Evolutionary conservation across 1,140 invertebrate species (phyloP).

Genomic region (Pseudoatta argentina): DNA sequence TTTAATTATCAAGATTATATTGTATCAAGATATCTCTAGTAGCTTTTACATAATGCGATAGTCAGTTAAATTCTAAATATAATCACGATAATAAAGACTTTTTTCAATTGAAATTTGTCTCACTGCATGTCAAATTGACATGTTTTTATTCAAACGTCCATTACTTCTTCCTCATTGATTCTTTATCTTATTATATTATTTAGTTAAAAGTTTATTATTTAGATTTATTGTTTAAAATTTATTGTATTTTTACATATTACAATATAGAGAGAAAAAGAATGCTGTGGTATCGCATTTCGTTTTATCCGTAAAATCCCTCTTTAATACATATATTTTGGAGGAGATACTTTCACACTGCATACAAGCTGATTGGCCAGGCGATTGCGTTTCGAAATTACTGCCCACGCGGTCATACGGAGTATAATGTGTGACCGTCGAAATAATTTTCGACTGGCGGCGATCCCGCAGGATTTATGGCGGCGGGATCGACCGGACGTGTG

Average conservation of each 20-base stretch:
- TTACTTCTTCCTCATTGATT: no score
- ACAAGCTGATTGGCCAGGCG: conserved; percentile 22
- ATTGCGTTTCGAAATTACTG: conserved; percentile 28
- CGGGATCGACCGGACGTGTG: conserved; percentile 63
- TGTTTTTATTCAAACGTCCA: no score
- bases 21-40: not conserved
- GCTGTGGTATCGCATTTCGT: not conserved
- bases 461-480: conserved; percentile 63
- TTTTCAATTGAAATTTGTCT: no score
- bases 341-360: conserved; percentile 1
- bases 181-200: no score
- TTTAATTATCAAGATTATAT: not conserved
- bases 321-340: not conserved
- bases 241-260: not conserved
- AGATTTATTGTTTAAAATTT: not conserved
- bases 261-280: not conserved
- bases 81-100: no score
- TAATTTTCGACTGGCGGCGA: conserved; percentile 54
- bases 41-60: not conserved
- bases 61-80: not conserved
- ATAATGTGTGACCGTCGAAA: conserved; percentile 50
- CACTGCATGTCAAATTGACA: no score
- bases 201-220: not conserved
- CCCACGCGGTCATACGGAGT: conserved; percentile 36
- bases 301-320: not conserved